A percentile compares a stretch with the other conserved stretches of the same genome.
These are phyloP conservation scores for Bergia sp. DNA, from an alignment of 92 coral and sea anemone species.

Conservation along the genomic window DNA sequence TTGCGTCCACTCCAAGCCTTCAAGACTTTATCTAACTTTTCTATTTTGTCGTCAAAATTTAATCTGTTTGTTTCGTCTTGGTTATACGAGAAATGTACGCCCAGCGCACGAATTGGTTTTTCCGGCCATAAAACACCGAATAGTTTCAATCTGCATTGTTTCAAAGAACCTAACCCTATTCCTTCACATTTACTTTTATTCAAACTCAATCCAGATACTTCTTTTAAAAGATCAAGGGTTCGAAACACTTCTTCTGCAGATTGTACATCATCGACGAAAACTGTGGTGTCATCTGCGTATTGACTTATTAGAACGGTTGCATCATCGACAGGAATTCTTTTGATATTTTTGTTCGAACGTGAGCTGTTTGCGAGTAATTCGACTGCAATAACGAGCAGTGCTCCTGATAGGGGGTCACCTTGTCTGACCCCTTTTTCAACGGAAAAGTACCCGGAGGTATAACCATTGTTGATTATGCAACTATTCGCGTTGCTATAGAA, in stretches of 20 bases:
- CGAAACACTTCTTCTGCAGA: neutral
- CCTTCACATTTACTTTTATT: constrained; percentile 23
- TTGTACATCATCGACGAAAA: constrained; percentile 1
- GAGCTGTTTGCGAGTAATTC: constrained; percentile 19
- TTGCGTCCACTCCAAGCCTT: no score
- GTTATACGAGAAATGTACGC: neutral
- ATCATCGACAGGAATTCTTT: neutral
- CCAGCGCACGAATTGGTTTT: no score
- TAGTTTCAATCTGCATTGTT: neutral
- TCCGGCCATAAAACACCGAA: no score
- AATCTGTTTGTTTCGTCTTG: neutral
- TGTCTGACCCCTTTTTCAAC: neutral
- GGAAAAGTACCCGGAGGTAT: neutral
- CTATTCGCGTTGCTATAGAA: no score
- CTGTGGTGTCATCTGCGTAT: neutral
- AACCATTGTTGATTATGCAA: no score
- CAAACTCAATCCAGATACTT: constrained; percentile 4
- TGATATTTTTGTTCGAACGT: neutral
- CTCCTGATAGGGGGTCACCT: no score
- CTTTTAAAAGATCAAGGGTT: neutral
- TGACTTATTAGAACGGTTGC: neutral
- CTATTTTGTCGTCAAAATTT: no score
- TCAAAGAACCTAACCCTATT: neutral
- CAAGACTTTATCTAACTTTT: no score
- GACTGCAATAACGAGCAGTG: neutral